Evolutionary conservation across 37 sponge, comb jelly and placozoan species (phyloP).

Genomic region (Aplysina aerophoba): DNA sequence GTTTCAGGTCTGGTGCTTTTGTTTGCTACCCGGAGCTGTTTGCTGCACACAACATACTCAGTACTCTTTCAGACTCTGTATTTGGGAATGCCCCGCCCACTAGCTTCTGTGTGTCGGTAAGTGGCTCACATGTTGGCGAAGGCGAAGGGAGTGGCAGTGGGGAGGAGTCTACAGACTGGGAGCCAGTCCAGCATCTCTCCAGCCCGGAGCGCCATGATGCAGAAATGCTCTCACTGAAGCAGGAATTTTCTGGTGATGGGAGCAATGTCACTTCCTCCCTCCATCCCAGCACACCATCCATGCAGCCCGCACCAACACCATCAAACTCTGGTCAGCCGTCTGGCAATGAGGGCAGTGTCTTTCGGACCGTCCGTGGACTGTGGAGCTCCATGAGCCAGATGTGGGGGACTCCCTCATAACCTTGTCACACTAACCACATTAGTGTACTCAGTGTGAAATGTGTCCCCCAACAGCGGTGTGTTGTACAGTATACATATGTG

Average conservation of each 20-base stretch:
- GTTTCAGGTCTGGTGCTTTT: conserved; percentile 51
- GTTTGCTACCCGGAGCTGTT: conserved; percentile 59
- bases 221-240: background rate
- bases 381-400: conserved; percentile 7
- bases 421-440: no score
- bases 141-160: conserved; percentile 3
- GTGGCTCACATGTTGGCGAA: background rate
- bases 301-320: background rate
- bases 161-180: conserved; percentile 2
- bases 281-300: no score
- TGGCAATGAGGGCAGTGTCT: background rate
- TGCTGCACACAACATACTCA: background rate
- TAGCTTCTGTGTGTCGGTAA: background rate
- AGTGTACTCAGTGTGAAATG: no score
- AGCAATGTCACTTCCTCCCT: no score
- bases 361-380: background rate
- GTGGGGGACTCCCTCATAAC: background rate
- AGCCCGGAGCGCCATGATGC: background rate
- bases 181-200: background rate
- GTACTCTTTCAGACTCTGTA: background rate
- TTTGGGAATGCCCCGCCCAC: conserved; percentile 43
- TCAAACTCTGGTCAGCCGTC: background rate
- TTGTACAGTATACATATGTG: no score
- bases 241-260: background rate
- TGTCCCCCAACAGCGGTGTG: no score